Evolutionary conservation across 30 jellyfish, hydroid and myxozoan genomes (phyloP), one percentile per base, ranked within the genome.

Genomic region (Rhopilema esculentum): DNA sequence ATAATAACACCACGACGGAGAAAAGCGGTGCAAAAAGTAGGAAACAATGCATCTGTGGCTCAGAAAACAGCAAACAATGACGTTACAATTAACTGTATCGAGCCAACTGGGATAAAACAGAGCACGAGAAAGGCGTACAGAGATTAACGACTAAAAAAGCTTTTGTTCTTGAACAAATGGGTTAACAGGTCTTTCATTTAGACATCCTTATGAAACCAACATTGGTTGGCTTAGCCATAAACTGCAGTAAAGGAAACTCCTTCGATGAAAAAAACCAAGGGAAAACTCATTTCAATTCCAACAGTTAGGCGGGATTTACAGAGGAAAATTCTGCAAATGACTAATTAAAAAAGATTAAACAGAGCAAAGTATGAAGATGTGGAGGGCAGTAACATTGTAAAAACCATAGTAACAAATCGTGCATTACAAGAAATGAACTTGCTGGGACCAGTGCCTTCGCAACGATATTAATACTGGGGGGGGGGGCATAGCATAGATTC

Each of bases 61-160:
- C 71, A 84, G 27, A 72, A 21, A 50, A 72, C 92, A 72, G 27
- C 76, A 32, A 22, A 84, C 77, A 84, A 84, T 84, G 87, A 77
- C 74, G 20, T 20, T 30, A 71, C 81, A 84, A 84, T 84, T 84
- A 72, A 70, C 79, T 51, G 92, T 84, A 72, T 73, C 92, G 49
- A 63, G 83, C 83, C 92, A 28, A 71, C 82, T 51, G 92, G 92
- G 92, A 84, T 72, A 52, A 84, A 25, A 9, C 72, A 84, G 51
- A 28, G 72, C 92, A 53, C 28, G 23, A 19, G 90, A 80, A 80
- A 61, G 90, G 90, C 40, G 74, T 40, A 20, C 53, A 28, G 32
- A 74, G 90, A 66, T 30, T 65, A 79, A 17, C 62, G 63, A 33
- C 0, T 8, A 69, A 12, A 16, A 32, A 68, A 17, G 82, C 90